A percentile compares a stretch with the other conserved stretches of the same genome.
phyloP scores from a whole-genome alignment of 2,888 invertebrate genomes.

The Scrobipalpa costella region DNA sequence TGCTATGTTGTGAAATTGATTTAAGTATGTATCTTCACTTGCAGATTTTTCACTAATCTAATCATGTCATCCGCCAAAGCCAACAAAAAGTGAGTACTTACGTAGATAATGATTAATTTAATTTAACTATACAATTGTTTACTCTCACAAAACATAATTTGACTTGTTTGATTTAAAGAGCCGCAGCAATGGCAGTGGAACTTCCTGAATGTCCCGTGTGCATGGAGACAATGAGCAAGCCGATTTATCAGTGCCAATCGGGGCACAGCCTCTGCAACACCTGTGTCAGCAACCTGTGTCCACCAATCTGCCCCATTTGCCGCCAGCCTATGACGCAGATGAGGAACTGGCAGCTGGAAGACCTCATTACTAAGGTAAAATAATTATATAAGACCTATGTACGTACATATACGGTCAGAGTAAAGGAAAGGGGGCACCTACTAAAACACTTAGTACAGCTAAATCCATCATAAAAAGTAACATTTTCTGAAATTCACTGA shows the following conservation, averaged over 20 bases:
- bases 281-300: conserved; percentile 56
- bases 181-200: conserved; percentile 39
- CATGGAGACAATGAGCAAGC: conserved; percentile 62
- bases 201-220: conserved; percentile 73
- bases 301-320: conserved; percentile 68
- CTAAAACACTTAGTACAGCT: too few relatives aligned
- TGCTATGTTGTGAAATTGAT: too few relatives aligned
- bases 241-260: conserved; percentile 68
- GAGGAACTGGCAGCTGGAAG: conserved; percentile 70
- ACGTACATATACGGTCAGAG: too few relatives aligned
- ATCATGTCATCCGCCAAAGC: conserved; percentile 38
- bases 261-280: conserved; percentile 69
- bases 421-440: too few relatives aligned
- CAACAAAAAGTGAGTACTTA: conserved; percentile 38
- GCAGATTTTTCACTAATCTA: too few relatives aligned
- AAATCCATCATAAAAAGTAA: too few relatives aligned
- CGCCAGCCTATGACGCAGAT: conserved; percentile 71
- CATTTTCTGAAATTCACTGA: too few relatives aligned
- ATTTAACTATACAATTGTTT: neutral
- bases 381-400: too few relatives aligned
- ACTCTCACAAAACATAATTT: neutral
- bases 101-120: neutral
- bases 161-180: neutral
- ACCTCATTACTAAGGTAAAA: conserved; percentile 59
- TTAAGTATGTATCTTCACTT: too few relatives aligned